Base-by-base conservation (phyloP, 2,888 invertebrate species). In the Candidula unifasciata region DNA sequence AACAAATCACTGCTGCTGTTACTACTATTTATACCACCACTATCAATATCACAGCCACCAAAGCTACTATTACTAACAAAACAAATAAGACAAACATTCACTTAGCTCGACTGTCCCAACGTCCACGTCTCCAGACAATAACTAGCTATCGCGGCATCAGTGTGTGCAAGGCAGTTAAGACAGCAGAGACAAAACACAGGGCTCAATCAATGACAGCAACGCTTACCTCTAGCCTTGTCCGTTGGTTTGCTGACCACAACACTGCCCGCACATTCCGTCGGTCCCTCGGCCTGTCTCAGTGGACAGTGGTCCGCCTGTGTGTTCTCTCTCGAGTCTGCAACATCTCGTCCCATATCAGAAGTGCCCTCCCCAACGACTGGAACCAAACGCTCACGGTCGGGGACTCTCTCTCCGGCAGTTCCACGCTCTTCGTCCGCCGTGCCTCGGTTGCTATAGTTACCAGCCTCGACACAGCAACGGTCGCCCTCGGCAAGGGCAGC, bases 361-460 rank as follows among this genome's bases (percentile, higher is more conserved):
- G 27, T 24, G 44, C 35, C 74, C 33, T 64, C 60, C 33, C 52
- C 37, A 37, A 68, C 27, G 24, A 44, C 44, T 64, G 74, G 57
- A 54, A 57, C 71, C 68, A 76, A 69, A 27, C 35, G 18, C 35
- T 33, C n/a, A 18, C 35, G 37, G 24, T 33, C 73, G 52, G 27
- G n/a, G 60, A 71, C 24, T 3, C 10, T 33, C 8, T 69, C 80
- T 27, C 16, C 66, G 18, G 3, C 21, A 60, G 44, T 44, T 64
- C 33, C 60, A 77, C 68, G 30, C 76, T 68, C 33, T n/a, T n/a
- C 52, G 44, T 60, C 30, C 44, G 13, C 52, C 68, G 27, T n/a
- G 69, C 2, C 60, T 44, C 73, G 60, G 79, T 83, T 73, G 79
- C 60, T 52, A 80, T 83, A 79, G 83, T 37, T 18, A 83, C 83